A percentile compares a stretch with the other conserved stretches of the same genome.
Evolutionary conservation across 2,113 vertebrate genomes (phyloP).

Genomic region (Psephotus haematonotus): DNA sequence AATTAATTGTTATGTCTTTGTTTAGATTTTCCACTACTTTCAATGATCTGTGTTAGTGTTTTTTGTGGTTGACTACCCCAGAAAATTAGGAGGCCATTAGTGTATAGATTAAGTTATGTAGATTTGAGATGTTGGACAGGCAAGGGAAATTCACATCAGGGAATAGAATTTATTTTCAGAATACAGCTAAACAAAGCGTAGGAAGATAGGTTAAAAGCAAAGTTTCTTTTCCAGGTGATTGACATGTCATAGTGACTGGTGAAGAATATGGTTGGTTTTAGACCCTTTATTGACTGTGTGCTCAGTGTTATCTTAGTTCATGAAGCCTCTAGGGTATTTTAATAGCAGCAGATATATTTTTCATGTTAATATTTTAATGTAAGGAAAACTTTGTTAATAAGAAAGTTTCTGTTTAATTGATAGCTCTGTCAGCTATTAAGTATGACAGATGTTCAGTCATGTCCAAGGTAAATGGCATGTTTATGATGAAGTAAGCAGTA

Average conservation of each 20-base stretch:
- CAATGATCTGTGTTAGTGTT: conserved; percentile 30
- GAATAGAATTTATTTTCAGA: neutral
- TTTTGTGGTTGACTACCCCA: conserved; percentile 49
- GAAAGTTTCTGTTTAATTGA: neutral
- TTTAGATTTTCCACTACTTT: conserved; percentile 49
- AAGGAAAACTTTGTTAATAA: neutral
- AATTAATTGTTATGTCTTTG: conserved; percentile 60
- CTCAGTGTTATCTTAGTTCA: neutral
- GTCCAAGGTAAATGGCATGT: neutral
- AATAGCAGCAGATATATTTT: neutral
- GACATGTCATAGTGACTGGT: neutral
- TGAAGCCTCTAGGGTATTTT: neutral
- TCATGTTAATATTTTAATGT: neutral
- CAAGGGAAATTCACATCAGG: conserved; percentile 8
- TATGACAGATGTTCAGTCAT: neutral
- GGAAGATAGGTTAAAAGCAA: neutral
- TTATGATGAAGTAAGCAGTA: neutral
- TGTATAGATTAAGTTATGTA: conserved; percentile 28
- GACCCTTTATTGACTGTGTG: neutral
- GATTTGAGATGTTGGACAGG: conserved; percentile 11
- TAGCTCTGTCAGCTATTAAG: neutral
- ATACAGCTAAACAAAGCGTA: neutral
- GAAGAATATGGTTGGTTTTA: neutral
- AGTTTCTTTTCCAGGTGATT: neutral
- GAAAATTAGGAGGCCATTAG: conserved; percentile 57